phyloP scores from a whole-genome alignment of 2,797 vertebrate species.

The Echiichthys vipera region DNA sequence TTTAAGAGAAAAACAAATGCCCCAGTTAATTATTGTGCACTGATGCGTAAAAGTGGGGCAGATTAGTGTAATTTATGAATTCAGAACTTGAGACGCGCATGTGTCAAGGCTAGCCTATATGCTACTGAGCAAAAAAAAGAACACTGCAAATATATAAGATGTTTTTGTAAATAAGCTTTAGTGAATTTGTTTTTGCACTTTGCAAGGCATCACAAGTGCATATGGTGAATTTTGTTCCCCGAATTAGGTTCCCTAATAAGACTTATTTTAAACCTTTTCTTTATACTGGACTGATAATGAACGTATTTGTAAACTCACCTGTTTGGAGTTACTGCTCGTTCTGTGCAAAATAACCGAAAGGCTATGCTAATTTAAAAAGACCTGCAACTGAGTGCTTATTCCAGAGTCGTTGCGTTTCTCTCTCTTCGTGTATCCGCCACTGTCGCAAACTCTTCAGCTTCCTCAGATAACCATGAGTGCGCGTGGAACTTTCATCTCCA shows the following conservation, averaged over 20 bases:
- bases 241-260: not conserved
- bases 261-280: not conserved
- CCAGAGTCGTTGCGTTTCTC: conserved; percentile 44
- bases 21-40: conserved; percentile 52
- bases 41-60: conserved; percentile 48
- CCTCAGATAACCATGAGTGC: conserved; percentile 72
- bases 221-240: not conserved
- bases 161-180: not conserved
- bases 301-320: conserved; percentile 63
- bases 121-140: not conserved
- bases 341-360: conserved; percentile 14
- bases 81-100: conserved; percentile 18
- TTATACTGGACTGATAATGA: not conserved
- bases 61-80: conserved; percentile 34
- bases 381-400: conserved; percentile 26
- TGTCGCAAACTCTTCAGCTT: conserved; percentile 38
- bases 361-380: not conserved
- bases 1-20: conserved; percentile 22
- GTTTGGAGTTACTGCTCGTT: conserved; percentile 32
- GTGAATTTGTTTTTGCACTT: not conserved
- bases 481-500: conserved; percentile 70
- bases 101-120: not conserved
- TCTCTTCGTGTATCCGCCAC: conserved; percentile 32
- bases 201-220: not conserved
- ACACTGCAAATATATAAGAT: not conserved